Conservation (phyloP, 2,797 vertebrate genomes). For the Chloroceryle amazona region DNA sequence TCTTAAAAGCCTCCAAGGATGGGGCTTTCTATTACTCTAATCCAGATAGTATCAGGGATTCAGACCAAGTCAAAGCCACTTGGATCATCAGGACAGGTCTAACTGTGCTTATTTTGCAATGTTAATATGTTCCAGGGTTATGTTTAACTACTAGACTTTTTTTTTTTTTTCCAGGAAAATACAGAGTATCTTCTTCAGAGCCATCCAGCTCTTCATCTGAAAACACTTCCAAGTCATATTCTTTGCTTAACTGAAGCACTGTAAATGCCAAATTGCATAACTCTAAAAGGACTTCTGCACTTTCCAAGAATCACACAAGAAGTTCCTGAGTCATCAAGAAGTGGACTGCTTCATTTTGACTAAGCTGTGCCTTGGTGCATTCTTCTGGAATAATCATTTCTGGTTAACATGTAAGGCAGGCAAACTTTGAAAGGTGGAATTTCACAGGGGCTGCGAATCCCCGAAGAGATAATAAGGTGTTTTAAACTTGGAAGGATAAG, state of each 20-base stretch:
- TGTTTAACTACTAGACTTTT: neutral
- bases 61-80: neutral
- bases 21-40: neutral
- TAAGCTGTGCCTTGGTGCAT: neutral
- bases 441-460: neutral
- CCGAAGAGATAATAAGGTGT: neutral
- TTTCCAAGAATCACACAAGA: neutral
- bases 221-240: conserved; percentile 81
- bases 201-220: conserved; percentile 77
- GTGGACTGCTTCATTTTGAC: neutral
- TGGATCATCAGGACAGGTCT: neutral
- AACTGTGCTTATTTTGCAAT: neutral
- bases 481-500: neutral
- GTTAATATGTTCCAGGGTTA: neutral
- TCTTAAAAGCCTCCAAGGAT: too few relatives aligned
- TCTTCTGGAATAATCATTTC: conserved; percentile 13
- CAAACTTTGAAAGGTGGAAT: neutral
- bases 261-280: neutral
- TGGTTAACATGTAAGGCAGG: neutral
- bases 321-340: neutral
- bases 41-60: neutral
- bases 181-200: conserved; percentile 81
- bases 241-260: conserved; percentile 78
- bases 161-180: conserved; percentile 77
- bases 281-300: neutral